Conservation (phyloP, 2,888 invertebrate species). For the Tillus elongatus region DNA sequence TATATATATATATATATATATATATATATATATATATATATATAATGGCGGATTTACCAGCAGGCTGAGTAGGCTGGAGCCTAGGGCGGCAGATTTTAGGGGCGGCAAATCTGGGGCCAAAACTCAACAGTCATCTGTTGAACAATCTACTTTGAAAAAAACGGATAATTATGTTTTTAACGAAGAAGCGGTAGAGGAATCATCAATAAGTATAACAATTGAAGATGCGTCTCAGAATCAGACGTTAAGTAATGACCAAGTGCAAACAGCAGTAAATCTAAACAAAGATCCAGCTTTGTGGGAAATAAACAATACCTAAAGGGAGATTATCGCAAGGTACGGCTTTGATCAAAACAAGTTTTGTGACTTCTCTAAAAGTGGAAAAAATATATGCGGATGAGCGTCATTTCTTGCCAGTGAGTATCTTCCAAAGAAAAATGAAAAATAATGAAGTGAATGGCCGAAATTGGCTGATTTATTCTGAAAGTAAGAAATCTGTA, state of each 20-base stretch:
- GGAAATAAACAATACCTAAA: conserved; percentile 19
- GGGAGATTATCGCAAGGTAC: conserved; percentile 20
- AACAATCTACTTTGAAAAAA: too few relatives aligned
- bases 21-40: too few relatives aligned
- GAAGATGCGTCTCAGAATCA: too few relatives aligned
- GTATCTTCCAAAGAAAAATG: too few relatives aligned
- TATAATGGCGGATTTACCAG: conserved; percentile 5
- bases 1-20: too few relatives aligned
- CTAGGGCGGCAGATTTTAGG: conserved; percentile 6
- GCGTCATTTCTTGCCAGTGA: conserved; percentile 13
- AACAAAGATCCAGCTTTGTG: conserved; percentile 21
- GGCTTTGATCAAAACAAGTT: conserved; percentile 21
- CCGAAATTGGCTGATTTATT: conserved; percentile 13
- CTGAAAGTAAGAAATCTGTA: too few relatives aligned
- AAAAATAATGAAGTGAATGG: conserved; percentile 13
- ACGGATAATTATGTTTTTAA: too few relatives aligned
- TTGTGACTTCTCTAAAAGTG: conserved; percentile 17
- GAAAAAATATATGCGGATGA: conserved; percentile 13
- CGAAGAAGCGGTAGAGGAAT: too few relatives aligned
- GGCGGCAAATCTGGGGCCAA: too few relatives aligned
- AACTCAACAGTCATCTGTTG: too few relatives aligned
- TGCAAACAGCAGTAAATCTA: conserved; percentile 17
- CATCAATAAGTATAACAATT: too few relatives aligned
- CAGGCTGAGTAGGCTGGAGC: conserved; percentile 6
- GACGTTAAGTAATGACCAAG: too few relatives aligned